A percentile compares a stretch with the other conserved stretches of the same genome.
phyloP scores from a whole-genome alignment of 92 coral and sea anemone genomes.

The Palythoa grandiflora region DNA sequence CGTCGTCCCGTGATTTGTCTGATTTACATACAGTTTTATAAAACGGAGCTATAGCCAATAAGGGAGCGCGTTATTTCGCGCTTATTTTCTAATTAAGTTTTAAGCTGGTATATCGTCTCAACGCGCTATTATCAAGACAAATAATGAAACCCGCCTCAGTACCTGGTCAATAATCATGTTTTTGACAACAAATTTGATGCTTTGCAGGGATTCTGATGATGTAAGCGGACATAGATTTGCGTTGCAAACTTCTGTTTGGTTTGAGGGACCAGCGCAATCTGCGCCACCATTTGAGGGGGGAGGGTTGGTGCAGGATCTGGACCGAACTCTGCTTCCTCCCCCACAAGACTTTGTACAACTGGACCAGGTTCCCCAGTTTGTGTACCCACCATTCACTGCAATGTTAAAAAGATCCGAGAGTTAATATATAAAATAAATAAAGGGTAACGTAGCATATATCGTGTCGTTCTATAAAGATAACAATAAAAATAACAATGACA shows the following conservation, averaged over 20 bases:
- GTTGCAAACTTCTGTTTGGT: slow-evolving; percentile 24
- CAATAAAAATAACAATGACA: too few species aligned
- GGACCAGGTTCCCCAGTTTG: slow-evolving; percentile 38
- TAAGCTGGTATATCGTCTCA: neutral
- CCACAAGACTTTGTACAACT: slow-evolving; percentile 30
- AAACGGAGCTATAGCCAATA: too few species aligned
- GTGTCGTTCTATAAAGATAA: too few species aligned
- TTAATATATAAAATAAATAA: too few species aligned
- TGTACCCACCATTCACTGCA: slow-evolving; percentile 15
- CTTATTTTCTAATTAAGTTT: too few species aligned
- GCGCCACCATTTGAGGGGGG: slow-evolving; percentile 40
- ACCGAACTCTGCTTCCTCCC: slow-evolving; percentile 20
- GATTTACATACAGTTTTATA: too few species aligned
- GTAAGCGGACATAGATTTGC: slow-evolving; percentile 30
- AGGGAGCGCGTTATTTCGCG: too few species aligned
- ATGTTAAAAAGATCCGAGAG: neutral
- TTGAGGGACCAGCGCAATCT: slow-evolving; percentile 18
- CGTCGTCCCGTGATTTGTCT: too few species aligned
- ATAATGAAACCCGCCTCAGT: neutral
- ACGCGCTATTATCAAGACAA: neutral
- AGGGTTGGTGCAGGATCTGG: slow-evolving; percentile 35
- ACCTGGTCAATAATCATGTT: slow-evolving; percentile 44
- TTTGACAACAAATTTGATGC: slow-evolving; percentile 4
- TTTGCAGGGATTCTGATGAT: slow-evolving; percentile 21
- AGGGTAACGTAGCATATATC: too few species aligned